Evolutionary conservation across 2,888 invertebrate species (phyloP).

Genomic region (Drosophila tripunctata): DNA sequence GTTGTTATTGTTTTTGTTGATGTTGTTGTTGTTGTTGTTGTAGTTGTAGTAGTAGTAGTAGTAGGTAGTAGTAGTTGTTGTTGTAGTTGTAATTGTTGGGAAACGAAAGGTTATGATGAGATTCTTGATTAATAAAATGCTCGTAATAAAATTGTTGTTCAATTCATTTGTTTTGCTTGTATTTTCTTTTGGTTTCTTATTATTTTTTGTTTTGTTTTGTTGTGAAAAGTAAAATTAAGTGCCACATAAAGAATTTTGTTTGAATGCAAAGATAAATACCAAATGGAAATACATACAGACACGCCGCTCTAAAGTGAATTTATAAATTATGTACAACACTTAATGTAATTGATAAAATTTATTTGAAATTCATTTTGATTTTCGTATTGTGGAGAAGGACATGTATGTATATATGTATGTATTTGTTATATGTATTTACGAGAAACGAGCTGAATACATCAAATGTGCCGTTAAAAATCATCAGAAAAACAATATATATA

Average conservation of each 20-base stretch:
- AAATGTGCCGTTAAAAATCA: constrained; percentile 41
- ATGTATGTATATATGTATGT: constrained; percentile 33
- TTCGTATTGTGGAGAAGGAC: not conserved
- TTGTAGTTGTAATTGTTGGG: constrained; percentile 57
- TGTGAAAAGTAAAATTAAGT: constrained; percentile 59
- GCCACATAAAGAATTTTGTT: constrained; percentile 63
- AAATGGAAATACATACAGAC: constrained; percentile 41
- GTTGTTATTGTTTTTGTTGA: constrained; percentile 30
- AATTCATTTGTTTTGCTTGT: constrained; percentile 19
- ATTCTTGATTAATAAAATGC: constrained; percentile 75
- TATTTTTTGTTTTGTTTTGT: constrained; percentile 39
- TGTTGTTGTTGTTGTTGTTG: constrained; percentile 37
- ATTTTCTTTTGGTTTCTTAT: constrained; percentile 21
- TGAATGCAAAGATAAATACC: constrained; percentile 49
- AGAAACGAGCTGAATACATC: constrained; percentile 37
- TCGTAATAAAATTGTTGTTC: constrained; percentile 47
- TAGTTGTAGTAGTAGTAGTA: constrained; percentile 34
- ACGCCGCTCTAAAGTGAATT: not conserved
- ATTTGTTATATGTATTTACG: constrained; percentile 16
- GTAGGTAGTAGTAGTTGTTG: constrained; percentile 37
- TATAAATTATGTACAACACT: constrained; percentile 19
- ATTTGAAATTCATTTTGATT: not conserved
- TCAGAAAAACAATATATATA: constrained; percentile 9
- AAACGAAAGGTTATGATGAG: constrained; percentile 77
- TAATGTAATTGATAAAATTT: not conserved